A percentile compares a stretch with the other conserved stretches of the same genome.
phyloP scores from a whole-genome alignment of 2,888 invertebrate genomes.

The Eupsilia transversa region DNA sequence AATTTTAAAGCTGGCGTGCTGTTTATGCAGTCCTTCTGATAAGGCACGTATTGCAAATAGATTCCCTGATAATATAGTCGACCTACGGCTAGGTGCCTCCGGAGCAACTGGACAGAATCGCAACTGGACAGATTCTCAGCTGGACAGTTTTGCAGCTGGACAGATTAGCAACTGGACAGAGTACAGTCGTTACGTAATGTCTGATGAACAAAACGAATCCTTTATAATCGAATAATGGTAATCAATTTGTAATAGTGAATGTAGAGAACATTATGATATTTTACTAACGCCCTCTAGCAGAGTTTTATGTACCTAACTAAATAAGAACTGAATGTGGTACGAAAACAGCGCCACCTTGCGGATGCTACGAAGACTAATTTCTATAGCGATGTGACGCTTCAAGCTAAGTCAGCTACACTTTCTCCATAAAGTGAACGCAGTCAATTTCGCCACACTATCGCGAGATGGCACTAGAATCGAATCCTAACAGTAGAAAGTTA shows the following conservation, averaged over 20 bases:
- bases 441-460: neutral
- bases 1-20: neutral
- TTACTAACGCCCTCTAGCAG: slow-evolving; percentile 21
- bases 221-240: neutral
- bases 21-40: neutral
- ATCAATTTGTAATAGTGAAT: neutral
- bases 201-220: neutral
- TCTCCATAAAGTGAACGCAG: neutral
- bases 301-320: slow-evolving; percentile 16
- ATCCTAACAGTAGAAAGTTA: neutral
- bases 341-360: slow-evolving; percentile 12
- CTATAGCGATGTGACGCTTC: neutral
- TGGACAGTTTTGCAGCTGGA: too few species aligned
- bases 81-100: too few species aligned
- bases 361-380: neutral
- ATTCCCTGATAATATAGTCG: too few species aligned
- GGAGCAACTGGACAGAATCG: too few species aligned
- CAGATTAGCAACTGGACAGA: too few species aligned
- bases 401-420: neutral
- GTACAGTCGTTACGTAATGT: too few species aligned
- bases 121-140: too few species aligned
- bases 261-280: neutral
- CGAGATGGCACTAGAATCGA: slow-evolving; percentile 18
- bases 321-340: accelerated
- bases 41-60: neutral